These are phyloP conservation scores for Heliconius hermathena DNA, from an alignment of 1,140 invertebrate species.

Conservation along the genomic window DNA sequence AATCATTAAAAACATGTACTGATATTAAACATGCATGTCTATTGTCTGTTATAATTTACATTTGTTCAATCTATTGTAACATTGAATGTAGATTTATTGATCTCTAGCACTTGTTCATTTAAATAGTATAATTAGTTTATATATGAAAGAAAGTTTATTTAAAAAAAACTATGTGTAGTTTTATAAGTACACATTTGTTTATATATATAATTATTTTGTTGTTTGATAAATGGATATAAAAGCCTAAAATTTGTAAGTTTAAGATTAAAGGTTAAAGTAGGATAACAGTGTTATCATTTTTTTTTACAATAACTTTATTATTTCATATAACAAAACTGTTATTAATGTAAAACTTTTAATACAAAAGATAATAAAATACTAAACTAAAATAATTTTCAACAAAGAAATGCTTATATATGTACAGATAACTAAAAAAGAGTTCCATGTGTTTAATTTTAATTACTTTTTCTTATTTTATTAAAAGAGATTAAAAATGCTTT, in stretches of 20 bases:
- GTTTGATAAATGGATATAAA: not conserved
- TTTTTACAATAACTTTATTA: not conserved
- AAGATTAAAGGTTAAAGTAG: not conserved
- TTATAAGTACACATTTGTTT: not conserved
- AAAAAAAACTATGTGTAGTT: not conserved
- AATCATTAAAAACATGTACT: slow-evolving; percentile 12
- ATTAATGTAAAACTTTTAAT: no score
- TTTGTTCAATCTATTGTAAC: slow-evolving; percentile 26
- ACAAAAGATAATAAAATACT: not conserved
- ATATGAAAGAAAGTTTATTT: not conserved
- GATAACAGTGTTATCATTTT: not conserved
- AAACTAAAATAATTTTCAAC: not conserved
- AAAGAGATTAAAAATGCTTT: no score
- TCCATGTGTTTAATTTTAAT: no score
- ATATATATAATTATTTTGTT: not conserved
- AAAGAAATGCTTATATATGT: no score
- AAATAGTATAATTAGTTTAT: not conserved
- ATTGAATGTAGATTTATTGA: slow-evolving; percentile 6
- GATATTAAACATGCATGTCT: slow-evolving; percentile 8
- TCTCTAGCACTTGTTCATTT: slow-evolving; percentile 7
- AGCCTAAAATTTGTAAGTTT: not conserved
- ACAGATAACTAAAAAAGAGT: no score
- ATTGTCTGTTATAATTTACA: slow-evolving; percentile 18
- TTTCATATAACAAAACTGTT: not conserved
- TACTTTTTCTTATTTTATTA: no score